Conservation (phyloP, 2,113 vertebrate genomes). For the Eurypyga helias region DNA sequence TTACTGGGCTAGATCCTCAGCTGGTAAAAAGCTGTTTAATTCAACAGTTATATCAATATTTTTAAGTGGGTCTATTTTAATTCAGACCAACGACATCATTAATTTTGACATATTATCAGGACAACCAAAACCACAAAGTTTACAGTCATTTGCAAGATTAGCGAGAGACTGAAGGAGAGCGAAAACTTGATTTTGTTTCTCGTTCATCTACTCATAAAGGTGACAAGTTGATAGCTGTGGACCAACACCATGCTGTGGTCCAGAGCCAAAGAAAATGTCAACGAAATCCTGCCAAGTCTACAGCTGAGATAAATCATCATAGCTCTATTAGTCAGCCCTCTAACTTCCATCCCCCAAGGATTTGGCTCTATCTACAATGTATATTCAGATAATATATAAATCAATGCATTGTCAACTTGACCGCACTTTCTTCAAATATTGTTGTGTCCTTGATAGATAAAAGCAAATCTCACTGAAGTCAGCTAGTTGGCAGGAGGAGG, state of each 20-base stretch:
- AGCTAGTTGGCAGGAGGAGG: not conserved
- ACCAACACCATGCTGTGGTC: not conserved
- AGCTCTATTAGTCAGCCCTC: not conserved
- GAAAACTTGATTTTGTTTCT: constrained; percentile 3
- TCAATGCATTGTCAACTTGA: constrained; percentile 6
- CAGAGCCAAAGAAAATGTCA: constrained; percentile 24
- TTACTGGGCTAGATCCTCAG: not conserved
- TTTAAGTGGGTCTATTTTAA: not conserved
- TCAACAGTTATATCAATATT: not conserved
- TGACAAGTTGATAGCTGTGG: constrained; percentile 25
- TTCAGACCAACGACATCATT: not conserved
- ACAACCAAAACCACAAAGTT: not conserved
- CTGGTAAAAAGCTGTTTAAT: not conserved
- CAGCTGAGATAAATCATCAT: constrained; percentile 28
- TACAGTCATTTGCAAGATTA: not conserved
- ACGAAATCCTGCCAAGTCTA: not conserved
- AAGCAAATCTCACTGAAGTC: not conserved
- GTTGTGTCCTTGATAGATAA: not conserved
- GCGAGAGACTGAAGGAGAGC: not conserved
- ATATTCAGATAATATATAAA: constrained; percentile 28
- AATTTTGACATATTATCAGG: not conserved
- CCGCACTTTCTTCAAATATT: not conserved
- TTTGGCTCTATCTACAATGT: not conserved
- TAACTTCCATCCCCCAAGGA: not conserved
- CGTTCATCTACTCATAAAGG: not conserved